Percentiles rank a stretch among this genome's conserved stretches.
phyloP scores from a whole-genome alignment of 2,888 invertebrate genomes.

The Marasmarcha lunaedactyla region DNA sequence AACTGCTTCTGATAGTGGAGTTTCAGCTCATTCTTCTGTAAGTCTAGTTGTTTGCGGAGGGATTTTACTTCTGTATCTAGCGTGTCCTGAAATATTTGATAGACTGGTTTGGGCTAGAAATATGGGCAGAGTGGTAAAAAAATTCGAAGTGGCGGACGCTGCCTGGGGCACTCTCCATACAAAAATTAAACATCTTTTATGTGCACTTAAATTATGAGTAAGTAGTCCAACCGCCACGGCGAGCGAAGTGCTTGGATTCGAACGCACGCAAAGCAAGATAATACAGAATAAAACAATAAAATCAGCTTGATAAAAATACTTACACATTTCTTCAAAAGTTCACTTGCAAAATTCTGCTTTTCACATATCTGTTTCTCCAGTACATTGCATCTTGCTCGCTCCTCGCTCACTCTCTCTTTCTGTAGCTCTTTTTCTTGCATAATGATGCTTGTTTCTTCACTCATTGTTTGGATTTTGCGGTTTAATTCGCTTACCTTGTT shows the following conservation, averaged over 20 bases:
- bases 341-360: slow-evolving; percentile 59
- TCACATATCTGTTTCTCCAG: slow-evolving; percentile 69
- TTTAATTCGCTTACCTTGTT: slow-evolving; percentile 26
- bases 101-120: too few relatives aligned
- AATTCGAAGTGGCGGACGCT: too few relatives aligned
- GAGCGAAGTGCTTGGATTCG: too few relatives aligned
- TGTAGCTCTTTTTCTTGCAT: slow-evolving; percentile 40
- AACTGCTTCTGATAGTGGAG: slow-evolving; percentile 85
- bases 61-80: slow-evolving; percentile 67
- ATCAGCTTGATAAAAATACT: slow-evolving; percentile 18
- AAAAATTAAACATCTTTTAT: too few relatives aligned
- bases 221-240: too few relatives aligned
- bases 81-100: slow-evolving; percentile 51
- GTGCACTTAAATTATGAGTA: too few relatives aligned
- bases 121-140: too few relatives aligned
- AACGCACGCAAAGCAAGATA: too few relatives aligned
- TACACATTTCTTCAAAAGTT: slow-evolving; percentile 72
- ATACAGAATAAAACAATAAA: too few relatives aligned
- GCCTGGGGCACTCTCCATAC: too few relatives aligned
- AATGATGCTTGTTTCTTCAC: slow-evolving; percentile 28
- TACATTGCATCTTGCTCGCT: slow-evolving; percentile 35
- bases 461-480: slow-evolving; percentile 27
- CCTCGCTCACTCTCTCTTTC: slow-evolving; percentile 46
- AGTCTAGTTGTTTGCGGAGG: slow-evolving; percentile 66
- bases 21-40: slow-evolving; percentile 76